These are phyloP conservation scores for Argentina silus DNA, from an alignment of 2,797 vertebrate genomes.

Conservation along the genomic window DNA sequence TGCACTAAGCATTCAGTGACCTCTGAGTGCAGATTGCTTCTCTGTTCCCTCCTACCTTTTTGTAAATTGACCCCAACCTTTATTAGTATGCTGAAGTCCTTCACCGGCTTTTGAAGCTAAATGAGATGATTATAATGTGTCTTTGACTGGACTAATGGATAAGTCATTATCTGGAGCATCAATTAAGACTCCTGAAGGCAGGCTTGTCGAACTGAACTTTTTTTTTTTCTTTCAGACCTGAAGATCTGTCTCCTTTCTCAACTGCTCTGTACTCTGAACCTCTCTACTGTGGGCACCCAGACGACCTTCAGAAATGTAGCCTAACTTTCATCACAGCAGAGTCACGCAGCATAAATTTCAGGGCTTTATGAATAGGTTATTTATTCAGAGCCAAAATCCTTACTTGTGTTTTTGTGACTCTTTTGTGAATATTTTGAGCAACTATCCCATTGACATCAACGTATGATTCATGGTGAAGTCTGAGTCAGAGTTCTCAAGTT, in stretches of 20 bases:
- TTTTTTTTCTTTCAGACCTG: slow-evolving; percentile 48
- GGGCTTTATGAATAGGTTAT: no score
- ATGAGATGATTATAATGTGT: slow-evolving; percentile 55
- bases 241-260: slow-evolving; percentile 24
- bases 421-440: no score
- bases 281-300: slow-evolving; percentile 41
- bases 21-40: background rate
- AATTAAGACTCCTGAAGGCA: slow-evolving; percentile 61
- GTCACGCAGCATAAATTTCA: background rate
- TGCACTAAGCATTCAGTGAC: background rate
- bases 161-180: slow-evolving; percentile 63
- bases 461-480: no score
- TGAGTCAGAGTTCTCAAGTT: no score
- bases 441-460: no score
- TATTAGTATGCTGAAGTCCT: slow-evolving; percentile 42
- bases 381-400: no score
- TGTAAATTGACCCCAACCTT: slow-evolving; percentile 27
- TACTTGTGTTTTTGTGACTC: no score
- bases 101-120: slow-evolving; percentile 32
- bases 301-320: slow-evolving; percentile 63
- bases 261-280: slow-evolving; percentile 25
- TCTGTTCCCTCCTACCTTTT: slow-evolving; percentile 27
- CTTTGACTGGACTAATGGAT: slow-evolving; percentile 53
- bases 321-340: background rate
- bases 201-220: slow-evolving; percentile 30